Percentiles rank a stretch among this genome's conserved stretches.
Evolutionary conservation across 1,140 invertebrate genomes (phyloP).

Genomic region (Brachionus manjavacas): DNA sequence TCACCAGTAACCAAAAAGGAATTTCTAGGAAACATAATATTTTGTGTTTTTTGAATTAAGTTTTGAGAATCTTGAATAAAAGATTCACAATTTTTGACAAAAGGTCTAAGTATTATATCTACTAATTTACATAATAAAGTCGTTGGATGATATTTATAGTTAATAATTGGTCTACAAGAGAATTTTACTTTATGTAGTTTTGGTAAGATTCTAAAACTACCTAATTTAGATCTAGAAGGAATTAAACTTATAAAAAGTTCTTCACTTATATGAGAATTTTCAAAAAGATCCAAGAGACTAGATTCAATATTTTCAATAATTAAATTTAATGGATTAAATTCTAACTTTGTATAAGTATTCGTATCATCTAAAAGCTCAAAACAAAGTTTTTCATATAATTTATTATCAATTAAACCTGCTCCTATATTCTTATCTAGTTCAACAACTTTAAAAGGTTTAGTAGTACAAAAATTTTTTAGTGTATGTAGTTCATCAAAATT

Average conservation of each 20-base stretch:
- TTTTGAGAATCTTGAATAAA: background rate
- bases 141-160: background rate
- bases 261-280: background rate
- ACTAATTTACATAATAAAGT: background rate
- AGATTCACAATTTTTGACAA: background rate
- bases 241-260: background rate
- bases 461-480: background rate
- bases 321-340: background rate
- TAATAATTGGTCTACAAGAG: background rate
- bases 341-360: background rate
- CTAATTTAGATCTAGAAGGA: background rate
- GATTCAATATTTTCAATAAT: background rate
- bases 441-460: background rate
- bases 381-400: background rate
- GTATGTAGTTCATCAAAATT: background rate
- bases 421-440: conserved; percentile 17
- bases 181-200: conserved; percentile 14
- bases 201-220: conserved; percentile 16
- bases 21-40: background rate
- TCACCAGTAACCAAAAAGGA: background rate
- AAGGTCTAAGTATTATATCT: background rate
- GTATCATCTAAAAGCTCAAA: background rate
- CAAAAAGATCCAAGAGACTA: background rate
- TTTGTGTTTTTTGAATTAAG: conserved; percentile 10
- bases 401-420: background rate